Evolutionary conservation across 1,140 invertebrate species (phyloP).

Genomic region (Mylabris phalerata): DNA sequence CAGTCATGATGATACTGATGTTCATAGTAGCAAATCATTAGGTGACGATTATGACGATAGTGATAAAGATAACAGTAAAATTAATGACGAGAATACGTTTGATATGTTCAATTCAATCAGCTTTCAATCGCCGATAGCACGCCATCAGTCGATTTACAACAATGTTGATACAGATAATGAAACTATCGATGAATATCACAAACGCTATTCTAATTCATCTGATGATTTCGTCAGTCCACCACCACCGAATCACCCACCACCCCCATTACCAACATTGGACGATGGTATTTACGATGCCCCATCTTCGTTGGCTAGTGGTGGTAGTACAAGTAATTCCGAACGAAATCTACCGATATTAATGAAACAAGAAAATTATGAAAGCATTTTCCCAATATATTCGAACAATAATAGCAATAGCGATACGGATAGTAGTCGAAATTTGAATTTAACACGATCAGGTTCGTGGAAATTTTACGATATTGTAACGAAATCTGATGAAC

Average conservation of each 20-base stretch:
- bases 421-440: slow-evolving; percentile 39
- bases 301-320: slow-evolving; percentile 36
- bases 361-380: slow-evolving; percentile 36
- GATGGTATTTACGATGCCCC: slow-evolving; percentile 53
- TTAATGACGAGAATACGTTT: slow-evolving; percentile 8
- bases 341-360: slow-evolving; percentile 27
- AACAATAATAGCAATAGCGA: slow-evolving; percentile 38
- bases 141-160: slow-evolving; percentile 26
- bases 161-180: slow-evolving; percentile 27
- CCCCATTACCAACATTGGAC: slow-evolving; percentile 46
- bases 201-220: slow-evolving; percentile 35
- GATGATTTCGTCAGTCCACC: slow-evolving; percentile 43
- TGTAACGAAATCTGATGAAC: slow-evolving; percentile 32
- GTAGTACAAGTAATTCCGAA: slow-evolving; percentile 36
- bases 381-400: slow-evolving; percentile 42
- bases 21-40: slow-evolving; percentile 15
- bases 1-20: slow-evolving; percentile 23
- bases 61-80: background rate
- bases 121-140: slow-evolving; percentile 37
- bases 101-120: slow-evolving; percentile 37
- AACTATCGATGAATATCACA: background rate
- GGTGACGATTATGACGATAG: slow-evolving; percentile 18
- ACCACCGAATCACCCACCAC: slow-evolving; percentile 52
- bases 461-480: slow-evolving; percentile 53
- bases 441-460: slow-evolving; percentile 43